Conservation (phyloP, 2,797 vertebrate species). For the Dryobates pubescens region DNA sequence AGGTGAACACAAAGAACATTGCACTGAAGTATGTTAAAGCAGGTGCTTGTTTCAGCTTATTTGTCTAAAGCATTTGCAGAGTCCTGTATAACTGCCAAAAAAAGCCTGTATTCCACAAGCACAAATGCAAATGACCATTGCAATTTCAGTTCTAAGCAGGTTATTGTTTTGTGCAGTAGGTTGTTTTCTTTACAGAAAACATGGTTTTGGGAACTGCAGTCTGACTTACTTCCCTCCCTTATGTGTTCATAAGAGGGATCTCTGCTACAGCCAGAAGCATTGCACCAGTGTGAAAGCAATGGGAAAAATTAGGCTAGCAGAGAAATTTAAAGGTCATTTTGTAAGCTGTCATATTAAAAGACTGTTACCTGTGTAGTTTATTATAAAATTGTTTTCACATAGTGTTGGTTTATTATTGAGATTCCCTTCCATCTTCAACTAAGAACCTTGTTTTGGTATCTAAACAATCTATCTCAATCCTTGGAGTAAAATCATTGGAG, state of each 20-base stretch:
- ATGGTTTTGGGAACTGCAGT: not conserved
- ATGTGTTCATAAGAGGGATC: not conserved
- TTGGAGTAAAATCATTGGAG: not conserved
- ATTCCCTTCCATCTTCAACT: not conserved
- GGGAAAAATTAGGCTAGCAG: not conserved
- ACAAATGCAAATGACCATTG: not conserved
- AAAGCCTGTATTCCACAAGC: not conserved
- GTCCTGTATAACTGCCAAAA: not conserved
- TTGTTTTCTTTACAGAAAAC: not conserved
- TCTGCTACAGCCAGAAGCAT: not conserved
- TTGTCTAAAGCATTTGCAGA: not conserved
- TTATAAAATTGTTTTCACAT: not conserved
- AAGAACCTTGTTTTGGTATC: not conserved
- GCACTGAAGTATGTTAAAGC: not conserved
- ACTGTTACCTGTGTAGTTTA: not conserved
- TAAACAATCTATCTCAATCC: not conserved
- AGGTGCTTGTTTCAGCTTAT: not conserved
- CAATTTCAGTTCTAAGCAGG: not conserved
- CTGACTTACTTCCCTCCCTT: not conserved
- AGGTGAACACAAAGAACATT: not conserved
- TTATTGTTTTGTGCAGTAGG: not conserved
- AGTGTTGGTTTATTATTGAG: not conserved
- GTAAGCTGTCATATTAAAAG: not conserved
- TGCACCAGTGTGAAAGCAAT: not conserved
- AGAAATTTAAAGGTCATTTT: not conserved